Percentiles rank a stretch among this genome's conserved stretches.
Evolutionary conservation across 2,888 invertebrate species (phyloP).

Genomic region (Lithophane ornitopus): DNA sequence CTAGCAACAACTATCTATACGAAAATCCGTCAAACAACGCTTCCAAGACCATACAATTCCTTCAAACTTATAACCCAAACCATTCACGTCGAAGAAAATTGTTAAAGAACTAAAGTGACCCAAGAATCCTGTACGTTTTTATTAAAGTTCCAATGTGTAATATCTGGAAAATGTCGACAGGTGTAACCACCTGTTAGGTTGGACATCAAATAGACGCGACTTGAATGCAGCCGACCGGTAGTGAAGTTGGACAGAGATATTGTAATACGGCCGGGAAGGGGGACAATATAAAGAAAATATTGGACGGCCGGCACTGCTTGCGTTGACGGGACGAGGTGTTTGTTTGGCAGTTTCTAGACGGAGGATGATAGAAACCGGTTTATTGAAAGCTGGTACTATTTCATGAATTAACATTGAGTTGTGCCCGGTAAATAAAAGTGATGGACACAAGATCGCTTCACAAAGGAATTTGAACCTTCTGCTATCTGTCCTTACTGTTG

Average conservation of each 20-base stretch:
- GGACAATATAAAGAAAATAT: slow-evolving; percentile 48
- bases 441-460: not conserved
- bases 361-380: not conserved
- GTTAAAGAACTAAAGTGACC: slow-evolving; percentile 44
- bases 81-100: slow-evolving; percentile 31
- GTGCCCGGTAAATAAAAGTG: not conserved
- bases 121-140: slow-evolving; percentile 53
- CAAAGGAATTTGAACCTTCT: not conserved
- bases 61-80: slow-evolving; percentile 28
- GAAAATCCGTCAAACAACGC: slow-evolving; percentile 6
- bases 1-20: not conserved
- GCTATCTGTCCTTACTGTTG: too few species aligned
- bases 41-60: slow-evolving; percentile 32
- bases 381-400: not conserved
- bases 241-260: slow-evolving; percentile 47
- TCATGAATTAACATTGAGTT: not conserved
- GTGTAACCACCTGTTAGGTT: slow-evolving; percentile 58
- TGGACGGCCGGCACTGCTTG: slow-evolving; percentile 29
- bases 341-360: slow-evolving; percentile 37
- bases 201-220: slow-evolving; percentile 58
- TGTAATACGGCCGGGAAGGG: slow-evolving; percentile 25
- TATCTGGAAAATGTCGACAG: slow-evolving; percentile 51
- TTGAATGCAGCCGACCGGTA: slow-evolving; percentile 43
- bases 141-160: slow-evolving; percentile 53
- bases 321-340: slow-evolving; percentile 33